phyloP scores from a whole-genome alignment of 1,140 invertebrate genomes.

The Drosophila neocordata region DNA sequence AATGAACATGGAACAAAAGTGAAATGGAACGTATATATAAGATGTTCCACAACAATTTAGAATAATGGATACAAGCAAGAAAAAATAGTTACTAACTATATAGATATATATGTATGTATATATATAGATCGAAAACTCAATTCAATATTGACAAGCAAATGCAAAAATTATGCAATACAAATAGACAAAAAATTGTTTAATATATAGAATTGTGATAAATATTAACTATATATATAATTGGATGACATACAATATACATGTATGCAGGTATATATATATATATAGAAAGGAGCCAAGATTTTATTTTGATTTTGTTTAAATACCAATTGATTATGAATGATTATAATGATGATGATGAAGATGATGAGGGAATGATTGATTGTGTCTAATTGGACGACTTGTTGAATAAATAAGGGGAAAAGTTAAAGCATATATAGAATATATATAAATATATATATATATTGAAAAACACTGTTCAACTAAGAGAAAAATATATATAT shows the following conservation, averaged over 20 bases:
- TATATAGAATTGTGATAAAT: conserved; percentile 13
- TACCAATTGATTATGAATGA: conserved; percentile 37
- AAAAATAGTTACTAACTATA: conserved; percentile 7
- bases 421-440: not conserved
- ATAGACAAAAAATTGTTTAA: conserved; percentile 23
- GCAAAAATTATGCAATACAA: conserved; percentile 44
- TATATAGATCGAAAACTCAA: conserved; percentile 35
- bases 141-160: conserved; percentile 61
- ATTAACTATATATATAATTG: not conserved
- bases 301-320: not conserved
- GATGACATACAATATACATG: not conserved
- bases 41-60: too few relatives aligned
- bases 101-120: conserved; percentile 37
- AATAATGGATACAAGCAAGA: too few relatives aligned
- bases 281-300: conserved; percentile 26
- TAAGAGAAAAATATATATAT: not conserved
- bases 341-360: conserved; percentile 7
- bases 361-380: not conserved
- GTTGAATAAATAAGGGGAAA: not conserved
- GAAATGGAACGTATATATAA: too few relatives aligned
- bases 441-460: too few relatives aligned
- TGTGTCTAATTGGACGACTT: not conserved
- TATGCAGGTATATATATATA: conserved; percentile 25
- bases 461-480: conserved; percentile 1
- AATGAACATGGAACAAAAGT: too few relatives aligned